Percentiles rank a stretch among this genome's conserved stretches.
Evolutionary conservation across 1,140 invertebrate species (phyloP).

Genomic region (Drosophila bocqueti): DNA sequence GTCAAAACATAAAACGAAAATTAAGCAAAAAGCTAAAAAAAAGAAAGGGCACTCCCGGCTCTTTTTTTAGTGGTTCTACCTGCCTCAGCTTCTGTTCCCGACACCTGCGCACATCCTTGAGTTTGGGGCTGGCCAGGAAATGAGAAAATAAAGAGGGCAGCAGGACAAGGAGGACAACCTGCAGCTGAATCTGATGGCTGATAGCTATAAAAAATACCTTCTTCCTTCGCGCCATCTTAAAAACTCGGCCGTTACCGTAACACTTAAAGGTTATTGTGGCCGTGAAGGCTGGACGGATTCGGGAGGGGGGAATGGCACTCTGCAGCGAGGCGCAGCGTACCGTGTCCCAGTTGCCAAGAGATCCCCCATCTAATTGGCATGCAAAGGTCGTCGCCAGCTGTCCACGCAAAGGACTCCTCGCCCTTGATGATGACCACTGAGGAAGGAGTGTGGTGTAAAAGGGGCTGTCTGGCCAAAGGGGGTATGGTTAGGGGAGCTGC

Average conservation of each 20-base stretch:
- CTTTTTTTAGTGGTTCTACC: constrained; percentile 31
- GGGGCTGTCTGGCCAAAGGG: background rate
- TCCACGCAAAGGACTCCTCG: constrained; percentile 47
- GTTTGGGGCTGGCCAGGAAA: constrained; percentile 55
- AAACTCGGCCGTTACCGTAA: constrained; percentile 57
- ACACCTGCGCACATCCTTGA: constrained; percentile 71
- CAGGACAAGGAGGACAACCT: constrained; percentile 29
- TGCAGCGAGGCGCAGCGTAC: constrained; percentile 39
- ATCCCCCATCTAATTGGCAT: constrained; percentile 76
- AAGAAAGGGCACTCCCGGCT: constrained; percentile 39
- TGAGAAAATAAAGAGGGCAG: constrained; percentile 75
- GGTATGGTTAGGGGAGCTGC: background rate
- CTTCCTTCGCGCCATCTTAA: constrained; percentile 39
- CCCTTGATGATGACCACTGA: constrained; percentile 35
- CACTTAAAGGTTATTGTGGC: constrained; percentile 49
- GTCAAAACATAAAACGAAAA: constrained; percentile 79
- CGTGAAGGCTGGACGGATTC: background rate
- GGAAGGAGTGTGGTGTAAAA: background rate
- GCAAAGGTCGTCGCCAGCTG: constrained; percentile 68
- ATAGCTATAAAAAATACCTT: constrained; percentile 44
- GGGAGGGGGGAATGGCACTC: background rate
- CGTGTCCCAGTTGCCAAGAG: constrained; percentile 47
- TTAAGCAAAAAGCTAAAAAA: constrained; percentile 47
- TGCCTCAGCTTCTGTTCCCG: constrained; percentile 66
- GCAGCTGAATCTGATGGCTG: constrained; percentile 46